Percentiles rank a stretch among this genome's conserved stretches.
Evolutionary conservation across 2,113 vertebrate species (phyloP).

Genomic region (Takifugu bimaculatus): DNA sequence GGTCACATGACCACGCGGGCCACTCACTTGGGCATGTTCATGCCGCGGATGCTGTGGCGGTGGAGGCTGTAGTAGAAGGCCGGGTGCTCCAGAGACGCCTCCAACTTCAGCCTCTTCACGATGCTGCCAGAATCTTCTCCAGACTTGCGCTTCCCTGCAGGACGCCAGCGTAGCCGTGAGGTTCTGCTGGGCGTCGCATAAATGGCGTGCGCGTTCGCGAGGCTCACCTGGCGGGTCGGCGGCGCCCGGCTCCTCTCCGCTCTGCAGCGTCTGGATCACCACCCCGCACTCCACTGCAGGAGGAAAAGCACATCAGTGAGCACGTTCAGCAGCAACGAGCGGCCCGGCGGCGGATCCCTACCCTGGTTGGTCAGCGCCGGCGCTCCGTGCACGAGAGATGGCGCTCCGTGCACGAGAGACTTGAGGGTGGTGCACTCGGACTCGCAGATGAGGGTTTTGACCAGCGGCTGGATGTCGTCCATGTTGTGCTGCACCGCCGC

Average conservation of each 20-base stretch:
- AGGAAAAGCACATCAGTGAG: constrained; percentile 25
- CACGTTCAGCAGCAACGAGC: too few species aligned
- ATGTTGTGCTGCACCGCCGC: constrained; percentile 83
- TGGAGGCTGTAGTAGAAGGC: constrained; percentile 97
- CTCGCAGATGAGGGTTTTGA: constrained; percentile 91
- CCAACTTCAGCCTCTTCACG: constrained; percentile 81
- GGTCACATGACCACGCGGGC: background rate
- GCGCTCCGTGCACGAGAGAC: constrained; percentile 66
- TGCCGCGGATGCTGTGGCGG: constrained; percentile 92
- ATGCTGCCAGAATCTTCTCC: constrained; percentile 69
- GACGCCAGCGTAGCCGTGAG: too few species aligned
- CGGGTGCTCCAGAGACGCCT: constrained; percentile 83
- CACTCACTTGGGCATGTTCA: constrained; percentile 97
- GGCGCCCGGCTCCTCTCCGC: constrained; percentile 60
- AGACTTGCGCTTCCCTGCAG: constrained; percentile 86
- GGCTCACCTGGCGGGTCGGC: constrained; percentile 67
- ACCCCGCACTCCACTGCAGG: constrained; percentile 86
- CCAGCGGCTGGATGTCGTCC: constrained; percentile 86
- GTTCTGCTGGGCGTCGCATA: too few species aligned
- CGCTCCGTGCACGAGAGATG: constrained; percentile 66
- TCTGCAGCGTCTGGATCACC: constrained; percentile 82
- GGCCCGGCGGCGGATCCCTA: constrained; percentile 23
- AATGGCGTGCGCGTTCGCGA: too few species aligned
- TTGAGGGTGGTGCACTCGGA: constrained; percentile 87
- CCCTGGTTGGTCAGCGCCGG: constrained; percentile 81